These are phyloP conservation scores for Parazoanthus atlanticus DNA, from an alignment of 92 coral and sea anemone species.

Conservation along the genomic window DNA sequence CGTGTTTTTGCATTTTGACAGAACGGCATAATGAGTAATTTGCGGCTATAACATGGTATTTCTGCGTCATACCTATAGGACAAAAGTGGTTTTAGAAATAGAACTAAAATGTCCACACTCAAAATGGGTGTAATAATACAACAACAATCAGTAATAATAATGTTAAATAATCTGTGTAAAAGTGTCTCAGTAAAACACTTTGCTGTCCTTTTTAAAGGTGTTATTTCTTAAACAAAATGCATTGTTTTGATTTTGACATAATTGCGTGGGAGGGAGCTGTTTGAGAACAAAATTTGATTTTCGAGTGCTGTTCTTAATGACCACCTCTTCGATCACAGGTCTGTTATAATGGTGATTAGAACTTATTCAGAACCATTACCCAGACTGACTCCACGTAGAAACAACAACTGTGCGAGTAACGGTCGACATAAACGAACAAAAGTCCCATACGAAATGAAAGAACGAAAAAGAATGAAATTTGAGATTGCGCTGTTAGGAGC, in stretches of 20 bases:
- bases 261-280: background rate
- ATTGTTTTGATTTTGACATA: background rate
- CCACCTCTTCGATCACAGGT: background rate
- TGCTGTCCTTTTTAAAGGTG: no score
- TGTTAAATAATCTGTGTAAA: no score
- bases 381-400: background rate
- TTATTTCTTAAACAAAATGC: no score
- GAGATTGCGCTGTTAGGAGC: slow-evolving; percentile 92
- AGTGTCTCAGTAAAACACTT: no score
- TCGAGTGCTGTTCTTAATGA: background rate
- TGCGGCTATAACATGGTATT: no score
- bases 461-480: slow-evolving; percentile 47
- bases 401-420: background rate
- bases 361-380: background rate
- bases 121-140: no score
- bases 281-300: background rate
- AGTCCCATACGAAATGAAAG: slow-evolving; percentile 47
- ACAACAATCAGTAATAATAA: no score
- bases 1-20: no score
- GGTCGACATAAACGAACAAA: background rate
- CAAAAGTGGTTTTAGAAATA: no score
- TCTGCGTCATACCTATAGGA: no score
- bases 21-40: no score
- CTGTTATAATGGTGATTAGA: background rate
- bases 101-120: no score